Percentiles rank a stretch among this genome's conserved stretches.
phyloP scores from a whole-genome alignment of 1,140 invertebrate genomes.

The Atta cephalotes region DNA sequence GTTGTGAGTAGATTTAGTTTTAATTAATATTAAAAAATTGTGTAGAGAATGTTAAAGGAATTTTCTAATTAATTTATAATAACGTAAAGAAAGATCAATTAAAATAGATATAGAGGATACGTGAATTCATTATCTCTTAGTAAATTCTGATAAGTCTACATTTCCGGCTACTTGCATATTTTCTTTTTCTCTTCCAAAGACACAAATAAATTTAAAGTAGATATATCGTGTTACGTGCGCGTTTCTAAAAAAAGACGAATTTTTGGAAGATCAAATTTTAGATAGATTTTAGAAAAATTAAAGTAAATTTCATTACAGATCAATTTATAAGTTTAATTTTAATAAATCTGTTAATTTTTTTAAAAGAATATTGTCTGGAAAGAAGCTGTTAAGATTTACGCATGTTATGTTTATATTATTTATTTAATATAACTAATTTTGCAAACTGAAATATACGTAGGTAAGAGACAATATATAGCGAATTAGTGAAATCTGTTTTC shows the following conservation, averaged over 20 bases:
- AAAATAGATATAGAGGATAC: neutral
- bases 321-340: neutral
- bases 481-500: slow-evolving; percentile 38
- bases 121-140: neutral
- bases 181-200: neutral
- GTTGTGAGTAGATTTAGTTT: neutral
- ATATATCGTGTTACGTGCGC: neutral
- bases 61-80: neutral
- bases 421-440: slow-evolving; percentile 25
- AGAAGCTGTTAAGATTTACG: neutral
- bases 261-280: neutral
- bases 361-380: neutral
- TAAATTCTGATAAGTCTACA: neutral
- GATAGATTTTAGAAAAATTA: neutral
- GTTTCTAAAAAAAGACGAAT: neutral
- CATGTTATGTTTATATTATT: neutral
- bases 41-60: neutral
- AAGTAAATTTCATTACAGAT: neutral
- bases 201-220: neutral
- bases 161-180: neutral
- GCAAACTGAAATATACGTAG: slow-evolving; percentile 1
- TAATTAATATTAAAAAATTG: slow-evolving; percentile 38
- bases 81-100: neutral
- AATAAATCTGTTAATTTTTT: neutral
- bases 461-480: neutral